Conservation (phyloP, 2,888 invertebrate species). For the Lobophora halterata region DNA sequence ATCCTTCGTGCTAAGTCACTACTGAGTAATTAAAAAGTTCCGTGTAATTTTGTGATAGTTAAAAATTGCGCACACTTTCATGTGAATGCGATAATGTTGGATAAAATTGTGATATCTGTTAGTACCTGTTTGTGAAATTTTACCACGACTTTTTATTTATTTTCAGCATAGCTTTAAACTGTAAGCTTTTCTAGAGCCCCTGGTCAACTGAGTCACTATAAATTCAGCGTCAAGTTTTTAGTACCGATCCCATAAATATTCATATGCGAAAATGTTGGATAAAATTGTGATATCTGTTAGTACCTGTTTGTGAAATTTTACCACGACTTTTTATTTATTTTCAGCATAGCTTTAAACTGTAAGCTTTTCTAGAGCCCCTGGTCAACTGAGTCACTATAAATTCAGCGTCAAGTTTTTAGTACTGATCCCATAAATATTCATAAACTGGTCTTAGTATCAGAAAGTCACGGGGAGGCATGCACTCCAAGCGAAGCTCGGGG, state of each 20-base stretch:
- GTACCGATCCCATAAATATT: too few relatives aligned
- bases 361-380: too few relatives aligned
- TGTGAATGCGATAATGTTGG: constrained; percentile 29
- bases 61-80: too few relatives aligned
- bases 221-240: too few relatives aligned
- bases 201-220: too few relatives aligned
- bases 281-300: constrained; percentile 34
- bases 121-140: constrained; percentile 16
- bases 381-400: too few relatives aligned
- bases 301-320: constrained; percentile 11
- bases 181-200: too few relatives aligned
- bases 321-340: neutral
- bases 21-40: constrained; percentile 38
- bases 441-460: too few relatives aligned
- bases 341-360: neutral
- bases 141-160: neutral
- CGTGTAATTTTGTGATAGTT: constrained; percentile 33
- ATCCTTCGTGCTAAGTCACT: constrained; percentile 39
- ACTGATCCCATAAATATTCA: too few relatives aligned
- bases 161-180: neutral
- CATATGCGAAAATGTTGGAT: constrained; percentile 31
- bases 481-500: too few relatives aligned
- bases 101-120: constrained; percentile 34
- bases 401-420: too few relatives aligned
- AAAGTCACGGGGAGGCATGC: too few relatives aligned